Evolutionary conservation across 2,888 invertebrate species (phyloP), one percentile per base, ranked within the genome.

Genomic region (Dysmachus trigonus): DNA sequence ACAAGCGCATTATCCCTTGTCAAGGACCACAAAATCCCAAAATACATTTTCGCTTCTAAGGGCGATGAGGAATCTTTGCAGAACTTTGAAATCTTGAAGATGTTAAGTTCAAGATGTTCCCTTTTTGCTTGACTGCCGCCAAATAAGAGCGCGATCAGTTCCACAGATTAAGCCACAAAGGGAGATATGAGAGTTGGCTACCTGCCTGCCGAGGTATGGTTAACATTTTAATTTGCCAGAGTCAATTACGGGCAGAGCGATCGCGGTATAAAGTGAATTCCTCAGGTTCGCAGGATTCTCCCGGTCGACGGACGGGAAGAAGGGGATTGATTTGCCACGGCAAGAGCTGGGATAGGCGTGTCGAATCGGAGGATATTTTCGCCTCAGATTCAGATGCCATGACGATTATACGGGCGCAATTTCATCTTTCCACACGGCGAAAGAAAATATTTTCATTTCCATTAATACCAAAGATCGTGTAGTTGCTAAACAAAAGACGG

Each of bases 131-230:
- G 30, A 77, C 77, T 47, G 47, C 77, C 77, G 27, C 51, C 77
- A 27, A 47, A 41, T 22, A 47, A 33, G 38, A 77, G 47, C 47
- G 22, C 35, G 76, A 77, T 77, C 77, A 77, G 77, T 77, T 77
- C 77, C 77, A 77, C 77, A 41, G 77, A 77, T 77, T 77, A 77
- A 51, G 77, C 13, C 77, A 77, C n/a, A 77, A 77, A 77, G 27
- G 47, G 47, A 27, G 47, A 62, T 18, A 77, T 77, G 77, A 41
- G n/a, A n/a, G n/a, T n/a, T n/a, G n/a, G 35, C 10, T 38, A 8
- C 18, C 22, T 22, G 22, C 33, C 18, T 74, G 74, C 33, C n/a
- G 22, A 22, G 47, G 77, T 30, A 41, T 77, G 22, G 41, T 41
- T 77, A 77, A 77, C 47, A 47, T 41, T 77, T 77, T 77, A 77